Conservation (phyloP, 2,797 vertebrate species). For the Esox masquinongy region DNA sequence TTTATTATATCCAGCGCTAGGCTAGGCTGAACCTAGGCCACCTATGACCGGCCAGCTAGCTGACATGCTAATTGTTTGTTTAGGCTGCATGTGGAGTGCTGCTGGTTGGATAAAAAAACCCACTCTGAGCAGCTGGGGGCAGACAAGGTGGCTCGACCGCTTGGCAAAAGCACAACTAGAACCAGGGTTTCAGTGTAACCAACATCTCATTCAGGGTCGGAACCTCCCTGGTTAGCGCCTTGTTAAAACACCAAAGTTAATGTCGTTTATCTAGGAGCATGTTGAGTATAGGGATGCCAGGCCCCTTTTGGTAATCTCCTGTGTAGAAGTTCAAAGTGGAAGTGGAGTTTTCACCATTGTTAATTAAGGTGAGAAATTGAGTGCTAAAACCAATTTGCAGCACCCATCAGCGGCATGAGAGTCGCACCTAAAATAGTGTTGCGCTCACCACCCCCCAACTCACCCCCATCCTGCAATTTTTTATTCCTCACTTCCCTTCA, state of each 20-base stretch:
- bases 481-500: constrained; percentile 12
- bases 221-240: constrained; percentile 28
- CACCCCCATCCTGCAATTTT: background rate
- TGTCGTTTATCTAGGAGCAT: constrained; percentile 25
- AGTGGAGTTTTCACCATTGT: constrained; percentile 47
- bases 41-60: constrained; percentile 11
- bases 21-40: constrained; percentile 17
- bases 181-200: background rate
- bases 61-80: constrained; percentile 21
- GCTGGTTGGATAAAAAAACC: constrained; percentile 33
- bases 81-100: background rate
- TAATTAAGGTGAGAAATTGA: constrained; percentile 77
- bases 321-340: constrained; percentile 51
- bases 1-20: constrained; percentile 43
- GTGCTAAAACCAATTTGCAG: constrained; percentile 80
- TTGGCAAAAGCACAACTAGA: constrained; percentile 43
- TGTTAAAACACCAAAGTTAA: constrained; percentile 26
- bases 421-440: constrained; percentile 50
- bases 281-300: constrained; percentile 11
- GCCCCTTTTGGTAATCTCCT: constrained; percentile 37
- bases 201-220: constrained; percentile 22
- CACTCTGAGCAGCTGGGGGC: background rate
- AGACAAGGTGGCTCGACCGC: background rate
- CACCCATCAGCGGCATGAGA: constrained; percentile 55
- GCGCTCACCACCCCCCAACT: constrained; percentile 20